These are phyloP conservation scores for Paedocypris micromegethes DNA, from an alignment of 2,797 vertebrate species.

Conservation along the genomic window DNA sequence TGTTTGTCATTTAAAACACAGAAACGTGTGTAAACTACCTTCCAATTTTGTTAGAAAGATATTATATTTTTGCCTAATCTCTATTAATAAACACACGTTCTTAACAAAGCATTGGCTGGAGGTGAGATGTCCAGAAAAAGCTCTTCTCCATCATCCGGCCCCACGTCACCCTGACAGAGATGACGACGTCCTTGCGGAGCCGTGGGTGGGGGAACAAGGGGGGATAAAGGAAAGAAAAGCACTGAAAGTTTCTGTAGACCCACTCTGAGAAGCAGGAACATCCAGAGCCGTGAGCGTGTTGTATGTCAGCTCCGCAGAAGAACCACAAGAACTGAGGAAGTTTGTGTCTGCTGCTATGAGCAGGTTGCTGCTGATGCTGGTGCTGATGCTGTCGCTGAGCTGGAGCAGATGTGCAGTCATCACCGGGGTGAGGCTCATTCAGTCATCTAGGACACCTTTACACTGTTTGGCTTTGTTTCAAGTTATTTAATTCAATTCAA, in stretches of 20 bases:
- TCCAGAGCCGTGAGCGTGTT: slow-evolving; percentile 14
- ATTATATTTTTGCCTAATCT: too few species aligned
- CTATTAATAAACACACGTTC: neutral
- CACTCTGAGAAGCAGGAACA: slow-evolving; percentile 18
- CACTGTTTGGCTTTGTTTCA: neutral
- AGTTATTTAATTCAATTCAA: neutral
- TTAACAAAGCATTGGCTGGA: slow-evolving; percentile 1
- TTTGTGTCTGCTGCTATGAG: slow-evolving; percentile 62
- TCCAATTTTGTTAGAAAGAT: too few species aligned
- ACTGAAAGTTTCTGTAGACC: slow-evolving; percentile 38
- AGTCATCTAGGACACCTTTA: neutral
- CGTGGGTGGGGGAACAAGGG: slow-evolving; percentile 39
- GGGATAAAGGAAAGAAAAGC: slow-evolving; percentile 56
- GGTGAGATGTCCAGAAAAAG: slow-evolving; percentile 15
- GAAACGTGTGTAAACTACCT: too few species aligned
- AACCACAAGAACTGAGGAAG: slow-evolving; percentile 23
- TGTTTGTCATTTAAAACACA: too few species aligned
- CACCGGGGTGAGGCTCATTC: slow-evolving; percentile 79
- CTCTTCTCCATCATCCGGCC: slow-evolving; percentile 32
- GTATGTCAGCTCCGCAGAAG: slow-evolving; percentile 5
- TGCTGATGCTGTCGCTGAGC: slow-evolving; percentile 71
- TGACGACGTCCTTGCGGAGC: slow-evolving; percentile 53
- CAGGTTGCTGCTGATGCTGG: slow-evolving; percentile 58
- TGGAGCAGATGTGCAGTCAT: slow-evolving; percentile 76
- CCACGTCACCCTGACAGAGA: slow-evolving; percentile 46